Evolutionary conservation across 2,113 vertebrate species (phyloP).

Genomic region (Synchiropus splendidus): DNA sequence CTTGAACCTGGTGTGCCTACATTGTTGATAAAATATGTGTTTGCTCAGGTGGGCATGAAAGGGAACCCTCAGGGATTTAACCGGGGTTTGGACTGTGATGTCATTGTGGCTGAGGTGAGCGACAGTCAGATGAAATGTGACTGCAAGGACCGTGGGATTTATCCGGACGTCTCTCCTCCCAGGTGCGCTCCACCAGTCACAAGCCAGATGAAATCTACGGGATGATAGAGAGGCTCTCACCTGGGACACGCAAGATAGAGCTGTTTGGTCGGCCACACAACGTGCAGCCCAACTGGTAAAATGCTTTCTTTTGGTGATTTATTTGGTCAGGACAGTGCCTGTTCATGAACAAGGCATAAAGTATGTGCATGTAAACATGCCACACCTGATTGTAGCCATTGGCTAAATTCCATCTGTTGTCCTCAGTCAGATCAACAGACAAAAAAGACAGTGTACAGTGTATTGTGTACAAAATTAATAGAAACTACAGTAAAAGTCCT

Average conservation of each 20-base stretch:
- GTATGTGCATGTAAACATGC: too few relatives aligned
- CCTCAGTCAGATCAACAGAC: too few relatives aligned
- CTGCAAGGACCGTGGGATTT: neutral
- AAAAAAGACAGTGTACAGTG: too few relatives aligned
- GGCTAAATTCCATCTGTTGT: too few relatives aligned
- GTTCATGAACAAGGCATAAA: too few relatives aligned
- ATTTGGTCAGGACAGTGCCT: too few relatives aligned
- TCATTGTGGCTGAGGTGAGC: constrained; percentile 85
- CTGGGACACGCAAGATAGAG: constrained; percentile 86
- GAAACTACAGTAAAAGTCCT: too few relatives aligned
- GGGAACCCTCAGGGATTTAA: constrained; percentile 90
- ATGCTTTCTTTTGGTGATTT: neutral
- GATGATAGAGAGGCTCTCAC: constrained; percentile 88
- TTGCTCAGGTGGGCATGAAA: constrained; percentile 82
- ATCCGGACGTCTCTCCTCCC: neutral
- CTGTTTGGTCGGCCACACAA: constrained; percentile 87
- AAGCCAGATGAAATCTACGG: constrained; percentile 93
- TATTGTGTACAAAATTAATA: too few relatives aligned
- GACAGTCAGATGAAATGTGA: neutral
- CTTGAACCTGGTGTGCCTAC: too few relatives aligned
- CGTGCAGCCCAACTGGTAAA: constrained; percentile 87
- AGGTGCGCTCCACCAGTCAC: constrained; percentile 91
- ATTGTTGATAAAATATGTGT: neutral
- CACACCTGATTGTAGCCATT: too few relatives aligned
- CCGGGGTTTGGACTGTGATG: constrained; percentile 84